These are phyloP conservation scores for Phyllotis vaccarum DNA, from an alignment of 2,797 vertebrate species.

Conservation along the genomic window DNA sequence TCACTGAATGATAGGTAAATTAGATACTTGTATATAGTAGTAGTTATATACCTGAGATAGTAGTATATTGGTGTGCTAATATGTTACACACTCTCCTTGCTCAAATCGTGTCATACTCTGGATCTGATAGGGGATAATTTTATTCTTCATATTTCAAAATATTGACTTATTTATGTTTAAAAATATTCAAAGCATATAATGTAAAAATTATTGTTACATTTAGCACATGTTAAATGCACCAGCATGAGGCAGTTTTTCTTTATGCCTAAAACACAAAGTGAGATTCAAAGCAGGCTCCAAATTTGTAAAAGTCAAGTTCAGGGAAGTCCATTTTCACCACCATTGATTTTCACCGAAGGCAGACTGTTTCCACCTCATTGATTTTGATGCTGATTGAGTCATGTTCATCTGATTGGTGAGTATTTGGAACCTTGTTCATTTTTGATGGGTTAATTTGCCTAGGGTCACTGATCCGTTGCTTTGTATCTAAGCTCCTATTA, in stretches of 20 bases:
- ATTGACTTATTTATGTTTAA: conserved; percentile 43
- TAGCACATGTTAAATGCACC: neutral
- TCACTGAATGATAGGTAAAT: neutral
- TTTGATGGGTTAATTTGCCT: conserved; percentile 80
- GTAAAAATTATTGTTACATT: conserved; percentile 13
- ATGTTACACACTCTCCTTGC: neutral
- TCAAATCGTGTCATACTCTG: neutral
- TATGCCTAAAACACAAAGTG: conserved; percentile 58
- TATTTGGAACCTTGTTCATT: conserved; percentile 71
- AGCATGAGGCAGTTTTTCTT: conserved; percentile 15
- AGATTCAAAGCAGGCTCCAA: conserved; percentile 65
- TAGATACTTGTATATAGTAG: too few relatives aligned
- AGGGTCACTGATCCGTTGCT: conserved; percentile 70
- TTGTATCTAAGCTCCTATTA: conserved; percentile 43
- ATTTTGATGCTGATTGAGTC: conserved; percentile 82
- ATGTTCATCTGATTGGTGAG: conserved; percentile 73
- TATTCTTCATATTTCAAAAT: conserved; percentile 11
- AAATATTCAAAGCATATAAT: neutral
- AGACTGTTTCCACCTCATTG: conserved; percentile 78
- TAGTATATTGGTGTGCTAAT: neutral
- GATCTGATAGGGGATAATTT: neutral
- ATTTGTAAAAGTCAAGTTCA: conserved; percentile 80
- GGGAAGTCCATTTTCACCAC: conserved; percentile 79
- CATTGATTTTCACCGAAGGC: conserved; percentile 81
- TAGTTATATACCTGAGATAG: too few relatives aligned